A percentile compares a stretch with the other conserved stretches of the same genome.
phyloP scores from a whole-genome alignment of 1,140 invertebrate genomes.

The Eurosta solidaginis region DNA sequence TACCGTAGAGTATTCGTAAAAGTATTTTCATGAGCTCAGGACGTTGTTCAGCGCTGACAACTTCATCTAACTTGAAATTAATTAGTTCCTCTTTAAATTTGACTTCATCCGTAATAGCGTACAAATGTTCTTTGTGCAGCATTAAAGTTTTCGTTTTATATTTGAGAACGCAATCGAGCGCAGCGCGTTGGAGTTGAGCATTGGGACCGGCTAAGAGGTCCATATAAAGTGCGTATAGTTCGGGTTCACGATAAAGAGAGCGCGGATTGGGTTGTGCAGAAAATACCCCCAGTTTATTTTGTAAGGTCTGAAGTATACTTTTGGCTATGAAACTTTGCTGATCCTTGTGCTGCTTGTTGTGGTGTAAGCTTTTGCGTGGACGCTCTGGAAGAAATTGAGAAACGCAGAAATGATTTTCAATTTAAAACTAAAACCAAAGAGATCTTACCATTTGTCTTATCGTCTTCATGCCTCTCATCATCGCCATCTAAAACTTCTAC shows the following conservation, averaged over 20 bases:
- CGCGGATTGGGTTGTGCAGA: constrained; percentile 80
- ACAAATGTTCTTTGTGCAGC: constrained; percentile 78
- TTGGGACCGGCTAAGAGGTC: constrained; percentile 81
- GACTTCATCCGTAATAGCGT: constrained; percentile 82
- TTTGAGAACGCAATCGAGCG: constrained; percentile 81
- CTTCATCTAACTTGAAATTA: constrained; percentile 74
- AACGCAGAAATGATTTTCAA: neutral
- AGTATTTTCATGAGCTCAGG: constrained; percentile 77
- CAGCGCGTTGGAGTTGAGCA: constrained; percentile 78
- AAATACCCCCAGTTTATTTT: constrained; percentile 69
- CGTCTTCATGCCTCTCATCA: constrained; percentile 53
- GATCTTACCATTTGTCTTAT: constrained; percentile 22
- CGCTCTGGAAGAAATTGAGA: constrained; percentile 19
- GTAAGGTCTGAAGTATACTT: constrained; percentile 55
- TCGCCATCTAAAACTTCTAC: constrained; percentile 39
- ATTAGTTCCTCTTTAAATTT: constrained; percentile 84
- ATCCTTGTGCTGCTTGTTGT: neutral
- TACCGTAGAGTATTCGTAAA: constrained; percentile 86
- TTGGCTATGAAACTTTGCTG: constrained; percentile 33
- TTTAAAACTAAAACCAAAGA: neutral
- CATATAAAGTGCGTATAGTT: constrained; percentile 75
- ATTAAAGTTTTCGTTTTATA: constrained; percentile 79
- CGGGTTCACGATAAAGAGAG: constrained; percentile 74
- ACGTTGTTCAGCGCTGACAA: constrained; percentile 75
- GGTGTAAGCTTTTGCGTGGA: neutral